Conservation (phyloP, 2,888 invertebrate species). For the Alsophila aescularia region DNA sequence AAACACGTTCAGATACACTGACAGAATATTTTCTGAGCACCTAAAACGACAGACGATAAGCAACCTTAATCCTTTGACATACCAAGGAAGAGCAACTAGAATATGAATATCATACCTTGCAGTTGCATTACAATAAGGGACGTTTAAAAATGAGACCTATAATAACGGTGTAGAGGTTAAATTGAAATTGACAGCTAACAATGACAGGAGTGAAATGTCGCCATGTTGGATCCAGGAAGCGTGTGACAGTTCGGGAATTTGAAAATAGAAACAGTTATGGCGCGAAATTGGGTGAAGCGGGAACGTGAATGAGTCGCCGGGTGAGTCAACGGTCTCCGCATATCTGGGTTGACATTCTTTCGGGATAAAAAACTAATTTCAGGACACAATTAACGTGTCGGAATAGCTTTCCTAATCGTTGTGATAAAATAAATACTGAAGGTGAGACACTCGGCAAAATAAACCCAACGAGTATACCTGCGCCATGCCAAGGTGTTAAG, state of each 20-base stretch:
- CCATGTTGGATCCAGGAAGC: conserved; percentile 68
- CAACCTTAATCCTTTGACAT: conserved; percentile 31
- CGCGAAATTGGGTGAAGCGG: conserved; percentile 67
- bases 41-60: conserved; percentile 7
- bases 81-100: conserved; percentile 6
- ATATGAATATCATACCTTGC: conserved; percentile 35
- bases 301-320: conserved; percentile 32
- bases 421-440: no score
- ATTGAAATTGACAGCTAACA: conserved; percentile 46
- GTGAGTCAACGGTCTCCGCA: conserved; percentile 35
- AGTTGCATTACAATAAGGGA: conserved; percentile 38
- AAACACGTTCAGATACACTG: conserved; percentile 32
- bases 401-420: not conserved
- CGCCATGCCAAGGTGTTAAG: no score
- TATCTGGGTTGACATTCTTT: conserved; percentile 28
- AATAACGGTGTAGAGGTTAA: conserved; percentile 47
- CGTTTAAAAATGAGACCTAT: conserved; percentile 42
- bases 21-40: conserved; percentile 22
- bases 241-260: conserved; percentile 63
- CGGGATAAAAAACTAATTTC: conserved; percentile 21
- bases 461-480: no score
- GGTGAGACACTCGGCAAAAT: no score
- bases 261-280: conserved; percentile 67
- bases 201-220: conserved; percentile 46
- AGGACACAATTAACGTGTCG: conserved; percentile 10